phyloP scores from a whole-genome alignment of 2,113 vertebrate species.

The Catharus minimus region DNA sequence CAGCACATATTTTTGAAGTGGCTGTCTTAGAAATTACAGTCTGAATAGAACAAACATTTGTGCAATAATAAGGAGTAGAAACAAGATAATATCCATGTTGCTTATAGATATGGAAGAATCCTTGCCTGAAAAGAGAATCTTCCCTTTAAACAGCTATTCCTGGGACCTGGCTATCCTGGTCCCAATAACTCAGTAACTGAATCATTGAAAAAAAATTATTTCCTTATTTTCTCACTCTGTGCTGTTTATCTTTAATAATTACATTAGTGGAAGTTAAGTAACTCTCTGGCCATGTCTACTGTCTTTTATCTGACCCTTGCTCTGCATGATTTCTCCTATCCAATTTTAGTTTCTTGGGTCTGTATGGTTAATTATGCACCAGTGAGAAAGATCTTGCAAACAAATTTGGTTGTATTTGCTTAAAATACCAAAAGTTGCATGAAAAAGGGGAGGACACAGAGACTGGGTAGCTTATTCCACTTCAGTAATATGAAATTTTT shows the following conservation, averaged over 20 bases:
- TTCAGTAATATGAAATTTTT: neutral
- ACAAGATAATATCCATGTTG: accelerated
- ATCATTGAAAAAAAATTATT: neutral
- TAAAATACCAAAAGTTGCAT: neutral
- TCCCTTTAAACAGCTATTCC: neutral
- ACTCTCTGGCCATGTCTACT: neutral
- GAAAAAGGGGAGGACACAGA: neutral
- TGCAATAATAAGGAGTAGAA: neutral
- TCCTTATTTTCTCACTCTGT: neutral
- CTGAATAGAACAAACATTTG: neutral
- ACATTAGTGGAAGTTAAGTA: neutral
- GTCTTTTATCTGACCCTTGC: neutral
- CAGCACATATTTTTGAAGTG: neutral
- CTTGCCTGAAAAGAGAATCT: neutral
- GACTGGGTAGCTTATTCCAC: neutral
- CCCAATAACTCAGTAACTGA: neutral
- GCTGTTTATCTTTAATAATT: neutral
- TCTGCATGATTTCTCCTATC: neutral
- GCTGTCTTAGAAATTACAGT: neutral
- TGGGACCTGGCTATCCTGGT: neutral
- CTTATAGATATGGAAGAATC: neutral
- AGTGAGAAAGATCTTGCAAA: neutral
- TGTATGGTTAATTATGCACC: neutral
- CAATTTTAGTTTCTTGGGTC: neutral
- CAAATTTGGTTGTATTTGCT: accelerated